These are phyloP conservation scores for Netelia virgata DNA, from an alignment of 2,888 invertebrate genomes.

Conservation along the genomic window DNA sequence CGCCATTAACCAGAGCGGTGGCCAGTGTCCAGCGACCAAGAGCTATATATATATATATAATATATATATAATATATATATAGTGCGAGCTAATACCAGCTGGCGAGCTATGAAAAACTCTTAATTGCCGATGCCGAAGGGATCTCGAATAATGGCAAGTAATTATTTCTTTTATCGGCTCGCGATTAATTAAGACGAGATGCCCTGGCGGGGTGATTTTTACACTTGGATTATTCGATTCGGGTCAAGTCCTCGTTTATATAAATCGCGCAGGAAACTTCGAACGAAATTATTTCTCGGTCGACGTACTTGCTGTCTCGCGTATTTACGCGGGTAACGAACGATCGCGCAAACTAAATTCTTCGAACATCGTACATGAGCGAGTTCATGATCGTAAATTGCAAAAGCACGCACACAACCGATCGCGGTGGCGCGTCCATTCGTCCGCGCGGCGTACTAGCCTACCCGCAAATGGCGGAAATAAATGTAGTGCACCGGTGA, in stretches of 20 bases:
- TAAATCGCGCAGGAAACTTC: no score
- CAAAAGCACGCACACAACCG: constrained; percentile 48
- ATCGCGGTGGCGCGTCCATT: constrained; percentile 19
- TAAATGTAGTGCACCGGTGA: constrained; percentile 71
- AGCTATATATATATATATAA: not conserved
- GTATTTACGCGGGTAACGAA: no score
- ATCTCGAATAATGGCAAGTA: constrained; percentile 37
- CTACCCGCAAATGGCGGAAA: constrained; percentile 71
- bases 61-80: constrained; percentile 13
- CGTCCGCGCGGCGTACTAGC: constrained; percentile 58
- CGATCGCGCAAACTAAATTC: constrained; percentile 60
- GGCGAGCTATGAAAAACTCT: constrained; percentile 40
- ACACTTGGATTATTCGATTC: no score
- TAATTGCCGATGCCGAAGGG: constrained; percentile 69
- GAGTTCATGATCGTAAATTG: constrained; percentile 74
- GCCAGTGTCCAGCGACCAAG: constrained; percentile 45
- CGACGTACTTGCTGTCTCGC: no score
- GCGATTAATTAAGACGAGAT: constrained; percentile 38
- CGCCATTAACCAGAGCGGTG: constrained; percentile 53
- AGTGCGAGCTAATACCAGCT: constrained; percentile 15
- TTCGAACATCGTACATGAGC: constrained; percentile 59
- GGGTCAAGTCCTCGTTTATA: no score
- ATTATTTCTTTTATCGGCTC: constrained; percentile 19
- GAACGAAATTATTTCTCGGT: no score
- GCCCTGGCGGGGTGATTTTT: no score